Evolutionary conservation across 2,113 vertebrate species (phyloP).

Genomic region (Salvelinus namaycush): DNA sequence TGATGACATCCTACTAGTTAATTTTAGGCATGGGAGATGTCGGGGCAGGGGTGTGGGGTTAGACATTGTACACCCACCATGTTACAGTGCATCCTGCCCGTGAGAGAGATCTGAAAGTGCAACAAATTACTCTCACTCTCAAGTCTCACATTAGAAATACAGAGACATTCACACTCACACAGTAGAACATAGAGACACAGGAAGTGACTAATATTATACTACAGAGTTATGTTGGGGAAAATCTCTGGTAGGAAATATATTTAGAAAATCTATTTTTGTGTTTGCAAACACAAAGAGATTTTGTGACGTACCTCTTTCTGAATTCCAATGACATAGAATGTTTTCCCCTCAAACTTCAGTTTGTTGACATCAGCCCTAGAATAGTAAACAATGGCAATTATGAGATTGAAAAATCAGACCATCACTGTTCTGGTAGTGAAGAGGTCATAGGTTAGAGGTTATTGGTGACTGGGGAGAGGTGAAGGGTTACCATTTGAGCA

Average conservation of each 20-base stretch:
- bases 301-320: conserved; percentile 87
- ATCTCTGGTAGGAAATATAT: no score
- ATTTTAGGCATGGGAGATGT: background rate
- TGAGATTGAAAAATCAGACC: background rate
- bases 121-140: conserved; percentile 32
- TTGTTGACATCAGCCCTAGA: conserved; percentile 94
- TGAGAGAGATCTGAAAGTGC: conserved; percentile 71
- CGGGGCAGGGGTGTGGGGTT: conserved; percentile 32
- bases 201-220: background rate
- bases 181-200: background rate
- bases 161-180: conserved; percentile 30
- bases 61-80: conserved; percentile 70
- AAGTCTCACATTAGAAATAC: conserved; percentile 3
- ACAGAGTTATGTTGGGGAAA: no score
- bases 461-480: background rate
- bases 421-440: background rate
- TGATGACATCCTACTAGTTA: background rate
- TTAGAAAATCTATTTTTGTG: no score
- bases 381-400: conserved; percentile 11
- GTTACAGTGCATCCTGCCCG: conserved; percentile 73
- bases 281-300: no score
- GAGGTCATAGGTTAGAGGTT: no score
- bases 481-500: conserved; percentile 90
- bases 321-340: conserved; percentile 92
- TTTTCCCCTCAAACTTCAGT: conserved; percentile 98